phyloP scores from a whole-genome alignment of 2,113 vertebrate species.

The Tenrec ecaudatus region DNA sequence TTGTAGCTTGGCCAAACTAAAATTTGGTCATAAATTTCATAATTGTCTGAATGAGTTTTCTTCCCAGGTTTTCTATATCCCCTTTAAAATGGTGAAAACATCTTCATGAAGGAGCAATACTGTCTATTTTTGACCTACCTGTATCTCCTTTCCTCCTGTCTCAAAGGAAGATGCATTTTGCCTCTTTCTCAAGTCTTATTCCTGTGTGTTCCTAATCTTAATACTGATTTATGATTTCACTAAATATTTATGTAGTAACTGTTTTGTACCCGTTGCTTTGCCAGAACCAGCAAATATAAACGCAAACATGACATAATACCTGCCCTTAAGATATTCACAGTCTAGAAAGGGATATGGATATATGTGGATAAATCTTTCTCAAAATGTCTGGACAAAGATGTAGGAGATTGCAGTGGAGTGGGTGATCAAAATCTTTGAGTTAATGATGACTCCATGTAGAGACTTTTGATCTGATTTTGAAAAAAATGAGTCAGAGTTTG shows the following conservation, averaged over 20 bases:
- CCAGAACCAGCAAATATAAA: constrained; percentile 1
- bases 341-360: neutral
- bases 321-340: neutral
- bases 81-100: neutral
- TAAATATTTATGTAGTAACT: neutral
- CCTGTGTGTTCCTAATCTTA: neutral
- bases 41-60: constrained; percentile 4
- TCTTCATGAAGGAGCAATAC: neutral
- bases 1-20: constrained; percentile 13
- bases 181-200: neutral
- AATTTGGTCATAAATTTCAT: constrained; percentile 12
- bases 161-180: constrained; percentile 33
- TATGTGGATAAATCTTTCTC: neutral
- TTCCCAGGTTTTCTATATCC: neutral
- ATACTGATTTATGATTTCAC: constrained; percentile 7
- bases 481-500: constrained; percentile 5
- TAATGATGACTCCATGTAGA: neutral
- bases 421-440: neutral
- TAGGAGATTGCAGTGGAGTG: neutral
- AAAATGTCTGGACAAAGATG: neutral
- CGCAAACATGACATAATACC: neutral
- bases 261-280: constrained; percentile 16
- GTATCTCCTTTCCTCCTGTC: neutral
- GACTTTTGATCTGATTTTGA: constrained; percentile 9
- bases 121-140: neutral